These are phyloP conservation scores for Entosphenus tridentatus DNA, from an alignment of 2,113 vertebrate species.

Conservation along the genomic window DNA sequence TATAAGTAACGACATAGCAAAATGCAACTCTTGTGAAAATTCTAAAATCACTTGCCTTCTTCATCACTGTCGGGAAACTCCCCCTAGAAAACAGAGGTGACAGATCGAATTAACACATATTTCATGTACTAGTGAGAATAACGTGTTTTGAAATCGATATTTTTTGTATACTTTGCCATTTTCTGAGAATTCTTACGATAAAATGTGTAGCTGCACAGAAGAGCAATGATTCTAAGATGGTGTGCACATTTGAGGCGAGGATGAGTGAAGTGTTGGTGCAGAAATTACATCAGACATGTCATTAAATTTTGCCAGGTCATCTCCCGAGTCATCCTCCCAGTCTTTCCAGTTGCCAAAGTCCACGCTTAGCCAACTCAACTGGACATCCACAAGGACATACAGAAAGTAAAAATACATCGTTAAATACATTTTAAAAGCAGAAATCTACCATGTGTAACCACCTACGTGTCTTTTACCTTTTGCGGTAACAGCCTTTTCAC, in stretches of 20 bases:
- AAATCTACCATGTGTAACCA: not conserved
- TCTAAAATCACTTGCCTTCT: conserved; percentile 40
- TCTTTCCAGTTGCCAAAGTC: conserved; percentile 99
- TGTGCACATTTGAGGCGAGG: not conserved
- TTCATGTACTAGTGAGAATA: not conserved
- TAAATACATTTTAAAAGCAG: not conserved
- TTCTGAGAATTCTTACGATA: not conserved
- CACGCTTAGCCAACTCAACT: conserved; percentile 85
- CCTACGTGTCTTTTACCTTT: conserved; percentile 30
- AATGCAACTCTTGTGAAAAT: no score
- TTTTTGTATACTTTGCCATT: not conserved
- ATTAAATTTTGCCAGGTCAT: conserved; percentile 74
- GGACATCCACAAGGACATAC: conserved; percentile 11
- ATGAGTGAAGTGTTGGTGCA: not conserved
- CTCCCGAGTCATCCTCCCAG: conserved; percentile 91
- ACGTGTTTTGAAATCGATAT: not conserved
- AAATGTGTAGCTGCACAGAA: not conserved
- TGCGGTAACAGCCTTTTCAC: no score
- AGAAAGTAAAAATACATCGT: not conserved
- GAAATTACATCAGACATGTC: conserved; percentile 59
- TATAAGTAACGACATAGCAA: no score
- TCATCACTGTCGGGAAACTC: conserved; percentile 93
- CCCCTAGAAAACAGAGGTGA: conserved; percentile 22
- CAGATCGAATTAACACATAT: not conserved
- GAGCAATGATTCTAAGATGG: conserved; percentile 6